phyloP scores from a whole-genome alignment of 2,888 invertebrate genomes.

The Rhopalosiphum nymphaeae region DNA sequence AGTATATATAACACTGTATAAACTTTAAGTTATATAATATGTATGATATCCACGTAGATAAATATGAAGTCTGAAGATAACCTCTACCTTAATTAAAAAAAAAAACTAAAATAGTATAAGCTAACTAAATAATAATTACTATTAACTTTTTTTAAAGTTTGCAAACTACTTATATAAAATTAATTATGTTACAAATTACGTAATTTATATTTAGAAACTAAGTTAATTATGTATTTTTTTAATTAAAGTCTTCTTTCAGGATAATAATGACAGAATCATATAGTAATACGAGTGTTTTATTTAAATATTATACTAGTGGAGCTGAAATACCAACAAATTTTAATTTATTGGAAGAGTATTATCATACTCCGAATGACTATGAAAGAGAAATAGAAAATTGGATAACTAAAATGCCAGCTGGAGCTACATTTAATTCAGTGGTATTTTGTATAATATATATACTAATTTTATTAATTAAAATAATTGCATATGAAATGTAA shows the following conservation, averaged over 20 bases:
- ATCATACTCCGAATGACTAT: not conserved
- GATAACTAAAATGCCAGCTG: constrained; percentile 39
- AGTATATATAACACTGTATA: too few species aligned
- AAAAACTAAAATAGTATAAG: not conserved
- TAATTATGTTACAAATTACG: not conserved
- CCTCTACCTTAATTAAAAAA: not conserved
- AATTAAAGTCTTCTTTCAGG: constrained; percentile 3
- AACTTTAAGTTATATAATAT: too few species aligned
- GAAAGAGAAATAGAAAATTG: not conserved
- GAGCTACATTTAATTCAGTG: constrained; percentile 23
- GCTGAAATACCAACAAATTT: constrained; percentile 46
- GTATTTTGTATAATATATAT: not conserved
- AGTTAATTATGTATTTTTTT: not conserved
- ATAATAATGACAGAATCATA: constrained; percentile 54
- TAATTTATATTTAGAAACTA: not conserved
- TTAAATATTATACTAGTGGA: constrained; percentile 35
- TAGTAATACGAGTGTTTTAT: constrained; percentile 14
- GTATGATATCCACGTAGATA: too few species aligned
- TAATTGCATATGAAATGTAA: not conserved
- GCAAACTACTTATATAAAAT: not conserved
- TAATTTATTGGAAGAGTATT: not conserved
- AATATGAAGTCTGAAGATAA: not conserved
- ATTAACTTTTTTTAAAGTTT: not conserved
- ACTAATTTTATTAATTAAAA: not conserved
- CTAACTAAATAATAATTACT: not conserved